Base-by-base conservation (phyloP, 2,888 invertebrate genomes). In the Labia minor region DNA sequence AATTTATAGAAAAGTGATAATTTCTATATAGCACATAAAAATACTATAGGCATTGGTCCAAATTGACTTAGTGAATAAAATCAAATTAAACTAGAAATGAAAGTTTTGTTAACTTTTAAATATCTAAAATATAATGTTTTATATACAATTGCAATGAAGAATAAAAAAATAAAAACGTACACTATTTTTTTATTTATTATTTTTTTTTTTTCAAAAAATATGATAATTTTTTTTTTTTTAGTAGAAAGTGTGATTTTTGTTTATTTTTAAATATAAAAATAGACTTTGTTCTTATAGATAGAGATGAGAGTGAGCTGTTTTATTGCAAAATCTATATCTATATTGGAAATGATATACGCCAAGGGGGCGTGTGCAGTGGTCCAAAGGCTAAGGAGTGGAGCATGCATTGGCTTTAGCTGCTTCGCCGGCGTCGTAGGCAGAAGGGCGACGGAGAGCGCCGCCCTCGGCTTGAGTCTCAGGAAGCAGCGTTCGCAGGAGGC, bases 401-500 rank as follows among this genome's bases (percentile, higher is more conserved):
- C n/a, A 49, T 49, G 49, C 49, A 11, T 49, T 14, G 26, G 26
- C 26, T 26, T 16, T 49, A 49, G 2, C 49, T 49, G 49, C 49
- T 49, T n/a, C 49, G 49, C 49, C 49, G 49, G 16, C 49, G 49
- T 14, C 49, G 49, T 49, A 10, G 49, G 16, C 49, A 49, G 14
- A n/a, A 49, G 3, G 49, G 49, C 16, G n/a, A 49, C 49, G 49
- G 49, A 3, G n/a, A 49, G 49, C 49, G 49, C 2, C 49, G 49
- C 26, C 26, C 26, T 26, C 3, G 26, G 26, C 8, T 26, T 8
- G 26, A 14, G 6, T 16, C 49, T 49, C 49, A 49, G 49, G 49
- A 49, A 14, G 49, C 49, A 16, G 49, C 49, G 8, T 3, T 14
- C 84, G 1, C 85, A 26, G 26, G 26, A 6, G 26, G 26, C 3